These are phyloP conservation scores for Drosophila pectinifera DNA, from an alignment of 1,140 invertebrate genomes.

Conservation along the genomic window DNA sequence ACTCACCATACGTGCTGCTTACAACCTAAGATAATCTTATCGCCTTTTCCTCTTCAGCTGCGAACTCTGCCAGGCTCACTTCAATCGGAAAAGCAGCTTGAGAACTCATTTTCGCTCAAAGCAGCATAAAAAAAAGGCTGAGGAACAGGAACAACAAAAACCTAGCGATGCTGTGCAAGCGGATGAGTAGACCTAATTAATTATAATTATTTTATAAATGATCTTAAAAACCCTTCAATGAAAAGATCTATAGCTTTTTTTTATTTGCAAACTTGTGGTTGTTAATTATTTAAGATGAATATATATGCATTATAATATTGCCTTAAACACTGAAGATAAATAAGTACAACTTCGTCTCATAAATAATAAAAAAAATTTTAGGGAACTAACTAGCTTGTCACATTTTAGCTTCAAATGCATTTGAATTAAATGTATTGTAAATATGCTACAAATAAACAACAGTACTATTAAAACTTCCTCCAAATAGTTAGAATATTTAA, in stretches of 20 bases:
- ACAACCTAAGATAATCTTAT: background rate
- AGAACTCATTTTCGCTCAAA: conserved; percentile 53
- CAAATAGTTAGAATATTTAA: background rate
- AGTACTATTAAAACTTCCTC: background rate
- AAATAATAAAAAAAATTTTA: no score
- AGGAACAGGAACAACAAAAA: background rate
- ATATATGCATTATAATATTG: no score
- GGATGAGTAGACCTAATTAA: background rate
- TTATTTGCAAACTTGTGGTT: no score
- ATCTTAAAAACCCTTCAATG: no score
- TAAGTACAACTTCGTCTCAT: no score
- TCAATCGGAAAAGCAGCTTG: conserved; percentile 51
- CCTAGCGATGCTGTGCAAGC: background rate
- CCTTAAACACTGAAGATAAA: no score
- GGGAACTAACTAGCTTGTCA: no score
- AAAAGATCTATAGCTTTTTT: no score
- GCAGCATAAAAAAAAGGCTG: conserved; percentile 25
- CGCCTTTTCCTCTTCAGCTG: conserved; percentile 30
- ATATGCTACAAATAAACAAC: background rate
- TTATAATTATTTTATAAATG: background rate
- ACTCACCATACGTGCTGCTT: background rate
- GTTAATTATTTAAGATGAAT: no score
- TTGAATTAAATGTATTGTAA: background rate
- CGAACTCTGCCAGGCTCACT: conserved; percentile 40
- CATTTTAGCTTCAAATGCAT: background rate